A percentile compares a stretch with the other conserved stretches of the same genome.
Conservation (phyloP, 1,140 invertebrate species). For the Macrocentrus cingulum region DNA sequence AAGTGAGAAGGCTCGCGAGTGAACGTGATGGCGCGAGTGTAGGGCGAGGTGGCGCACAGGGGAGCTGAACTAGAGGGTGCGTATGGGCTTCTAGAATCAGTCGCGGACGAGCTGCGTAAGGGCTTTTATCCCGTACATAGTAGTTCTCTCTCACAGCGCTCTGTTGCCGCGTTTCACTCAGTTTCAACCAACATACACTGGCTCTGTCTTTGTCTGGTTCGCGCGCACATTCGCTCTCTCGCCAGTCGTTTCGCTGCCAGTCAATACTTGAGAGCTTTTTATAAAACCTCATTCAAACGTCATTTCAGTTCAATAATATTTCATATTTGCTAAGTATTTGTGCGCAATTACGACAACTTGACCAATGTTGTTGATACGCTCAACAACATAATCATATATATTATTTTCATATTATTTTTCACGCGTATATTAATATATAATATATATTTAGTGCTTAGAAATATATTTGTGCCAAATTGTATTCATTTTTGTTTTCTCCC, state of each 20-base stretch:
- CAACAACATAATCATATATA: too few species aligned
- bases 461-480: too few species aligned
- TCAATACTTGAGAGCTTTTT: constrained; percentile 4
- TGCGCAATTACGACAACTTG: too few species aligned
- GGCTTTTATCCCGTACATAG: constrained; percentile 56
- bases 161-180: constrained; percentile 28
- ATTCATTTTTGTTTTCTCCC: too few species aligned
- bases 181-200: constrained; percentile 7
- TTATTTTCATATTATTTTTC: too few species aligned
- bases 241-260: not conserved
- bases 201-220: constrained; percentile 3
- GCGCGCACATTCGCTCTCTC: not conserved
- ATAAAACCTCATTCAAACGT: not conserved
- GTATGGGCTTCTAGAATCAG: constrained; percentile 59
- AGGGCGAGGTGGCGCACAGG: constrained; percentile 45
- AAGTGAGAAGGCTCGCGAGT: not conserved
- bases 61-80: constrained; percentile 57
- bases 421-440: too few species aligned
- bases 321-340: too few species aligned
- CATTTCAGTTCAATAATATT: not conserved
- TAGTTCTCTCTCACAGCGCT: constrained; percentile 36
- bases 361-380: too few species aligned
- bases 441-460: too few species aligned
- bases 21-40: constrained; percentile 11
- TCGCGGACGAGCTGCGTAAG: constrained; percentile 58